Conservation (phyloP, 2,888 invertebrate species). For the Drosophila dives region DNA sequence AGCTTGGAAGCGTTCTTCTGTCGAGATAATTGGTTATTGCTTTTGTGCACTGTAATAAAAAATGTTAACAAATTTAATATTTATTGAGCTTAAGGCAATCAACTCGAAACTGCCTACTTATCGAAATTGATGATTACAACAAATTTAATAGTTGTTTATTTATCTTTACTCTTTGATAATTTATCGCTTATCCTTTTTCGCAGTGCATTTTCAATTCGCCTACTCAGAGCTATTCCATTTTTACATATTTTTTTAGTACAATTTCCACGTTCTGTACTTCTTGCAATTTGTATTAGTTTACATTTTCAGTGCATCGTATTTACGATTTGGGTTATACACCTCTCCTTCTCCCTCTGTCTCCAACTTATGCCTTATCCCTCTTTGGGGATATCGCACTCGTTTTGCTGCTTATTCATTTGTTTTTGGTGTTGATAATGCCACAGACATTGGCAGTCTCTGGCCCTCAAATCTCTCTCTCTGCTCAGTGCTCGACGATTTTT, state of each 20-base stretch:
- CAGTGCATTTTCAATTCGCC: background rate
- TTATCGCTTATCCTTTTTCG: background rate
- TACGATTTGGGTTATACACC: conserved; percentile 45
- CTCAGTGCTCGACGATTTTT: conserved; percentile 40
- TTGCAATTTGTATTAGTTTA: conserved; percentile 52
- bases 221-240: no score
- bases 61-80: background rate
- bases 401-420: conserved; percentile 31
- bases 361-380: background rate
- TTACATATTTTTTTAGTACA: conserved; percentile 7
- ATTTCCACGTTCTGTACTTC: conserved; percentile 36
- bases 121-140: background rate
- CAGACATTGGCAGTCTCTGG: conserved; percentile 25
- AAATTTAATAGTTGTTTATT: background rate
- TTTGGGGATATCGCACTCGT: conserved; percentile 4
- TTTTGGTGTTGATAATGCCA: conserved; percentile 60
- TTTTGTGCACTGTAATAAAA: background rate
- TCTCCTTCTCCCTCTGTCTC: background rate
- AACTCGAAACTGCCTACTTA: background rate
- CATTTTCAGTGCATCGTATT: conserved; percentile 72
- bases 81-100: background rate
- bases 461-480: conserved; percentile 19
- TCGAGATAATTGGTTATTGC: background rate
- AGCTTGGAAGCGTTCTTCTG: conserved; percentile 15
- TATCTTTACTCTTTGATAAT: background rate